Evolutionary conservation across 2,888 invertebrate genomes (phyloP).

Genomic region (Apotomis turbidana): DNA sequence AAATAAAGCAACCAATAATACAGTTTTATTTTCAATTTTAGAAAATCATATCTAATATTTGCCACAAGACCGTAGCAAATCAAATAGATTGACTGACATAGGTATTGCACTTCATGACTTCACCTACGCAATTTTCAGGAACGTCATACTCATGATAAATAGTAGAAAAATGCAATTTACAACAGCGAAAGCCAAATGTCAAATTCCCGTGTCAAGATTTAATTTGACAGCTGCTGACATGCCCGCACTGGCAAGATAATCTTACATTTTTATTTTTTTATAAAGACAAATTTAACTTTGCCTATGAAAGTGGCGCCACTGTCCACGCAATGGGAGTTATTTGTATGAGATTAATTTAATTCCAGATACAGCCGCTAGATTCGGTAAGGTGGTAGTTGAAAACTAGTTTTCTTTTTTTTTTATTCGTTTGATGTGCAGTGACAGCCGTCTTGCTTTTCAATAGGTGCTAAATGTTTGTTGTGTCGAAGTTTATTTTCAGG

Average conservation of each 20-base stretch:
- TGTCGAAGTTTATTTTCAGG: too few species aligned
- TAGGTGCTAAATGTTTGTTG: conserved; percentile 41
- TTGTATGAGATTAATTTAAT: conserved; percentile 22
- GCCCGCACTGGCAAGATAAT: conserved; percentile 45
- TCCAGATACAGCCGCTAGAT: conserved; percentile 3
- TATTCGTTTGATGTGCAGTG: conserved; percentile 25
- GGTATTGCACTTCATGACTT: neutral
- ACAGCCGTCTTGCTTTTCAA: conserved; percentile 35
- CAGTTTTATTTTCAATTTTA: too few species aligned
- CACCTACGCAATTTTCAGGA: neutral
- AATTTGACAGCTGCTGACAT: conserved; percentile 61
- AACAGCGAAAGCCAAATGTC: conserved; percentile 28
- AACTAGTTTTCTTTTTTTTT: conserved; percentile 16
- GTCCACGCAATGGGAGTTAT: neutral
- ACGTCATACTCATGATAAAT: conserved; percentile 4
- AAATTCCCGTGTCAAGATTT: conserved; percentile 40
- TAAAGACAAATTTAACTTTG: conserved; percentile 45
- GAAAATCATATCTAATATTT: too few species aligned
- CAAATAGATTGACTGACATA: neutral
- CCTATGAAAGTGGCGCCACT: conserved; percentile 18
- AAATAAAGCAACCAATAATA: too few species aligned
- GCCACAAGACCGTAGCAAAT: too few species aligned
- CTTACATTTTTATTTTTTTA: conserved; percentile 53
- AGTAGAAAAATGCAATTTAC: conserved; percentile 11
- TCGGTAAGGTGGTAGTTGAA: conserved; percentile 7